Conservation (phyloP, 2,797 vertebrate genomes). For the Dallia pectoralis region DNA sequence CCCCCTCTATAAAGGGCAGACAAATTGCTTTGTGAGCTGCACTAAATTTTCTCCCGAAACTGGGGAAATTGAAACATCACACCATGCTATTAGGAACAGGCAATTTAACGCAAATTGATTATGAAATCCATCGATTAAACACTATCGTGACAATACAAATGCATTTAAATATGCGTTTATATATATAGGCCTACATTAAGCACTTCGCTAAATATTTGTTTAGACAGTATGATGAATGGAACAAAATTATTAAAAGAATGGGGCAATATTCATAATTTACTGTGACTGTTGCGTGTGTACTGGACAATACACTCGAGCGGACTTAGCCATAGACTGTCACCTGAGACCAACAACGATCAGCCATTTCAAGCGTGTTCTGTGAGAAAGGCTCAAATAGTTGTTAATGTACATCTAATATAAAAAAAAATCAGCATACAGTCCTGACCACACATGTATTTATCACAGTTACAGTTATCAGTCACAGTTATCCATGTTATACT, state of each 20-base stretch:
- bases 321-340: slow-evolving; percentile 48
- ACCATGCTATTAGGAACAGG: slow-evolving; percentile 30
- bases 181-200: neutral
- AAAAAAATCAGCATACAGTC: too few species aligned
- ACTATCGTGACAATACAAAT: neutral
- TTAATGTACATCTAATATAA: too few species aligned
- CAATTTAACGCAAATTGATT: neutral
- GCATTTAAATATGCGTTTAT: too few species aligned
- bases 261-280: slow-evolving; percentile 61
- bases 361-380: too few species aligned
- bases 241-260: slow-evolving; percentile 38
- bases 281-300: slow-evolving; percentile 58
- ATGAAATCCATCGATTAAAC: neutral
- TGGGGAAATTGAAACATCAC: slow-evolving; percentile 50
- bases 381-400: too few species aligned
- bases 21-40: slow-evolving; percentile 31
- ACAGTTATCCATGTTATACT: neutral
- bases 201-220: neutral
- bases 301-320: slow-evolving; percentile 36
- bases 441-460: neutral
- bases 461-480: neutral
- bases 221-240: neutral
- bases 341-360: slow-evolving; percentile 33
- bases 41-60: slow-evolving; percentile 36
- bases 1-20: slow-evolving; percentile 26